Evolutionary conservation across 2,797 vertebrate species (phyloP), one percentile per base, ranked within the genome.

Genomic region (Hoplostethus mediterraneus): DNA sequence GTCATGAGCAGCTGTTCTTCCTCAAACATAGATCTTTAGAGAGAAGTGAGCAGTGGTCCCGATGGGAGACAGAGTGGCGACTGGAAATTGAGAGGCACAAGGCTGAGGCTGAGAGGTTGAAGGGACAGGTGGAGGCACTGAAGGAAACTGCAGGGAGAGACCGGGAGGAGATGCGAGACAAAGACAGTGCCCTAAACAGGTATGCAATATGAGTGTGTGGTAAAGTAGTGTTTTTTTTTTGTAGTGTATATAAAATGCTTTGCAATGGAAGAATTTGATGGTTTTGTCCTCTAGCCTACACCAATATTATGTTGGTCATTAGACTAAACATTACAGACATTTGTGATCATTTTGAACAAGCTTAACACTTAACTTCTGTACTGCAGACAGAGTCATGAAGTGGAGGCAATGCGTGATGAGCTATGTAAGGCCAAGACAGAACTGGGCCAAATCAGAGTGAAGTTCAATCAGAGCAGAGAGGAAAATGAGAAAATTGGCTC

Each of bases 71-170:
- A 21, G 89, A 92, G 56, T 89, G 87, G 85, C 61, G 11, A 33
- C 59, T 90, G 60, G 87, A 91, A 63, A 80, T 73, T 47, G 88
- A 90, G 49, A 89, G 76, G 52, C 79, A 90, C 73, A 92, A 89
- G 69, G 80, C 81, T 4, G 94, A 93, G 65, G 71, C 83, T 52
- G 91, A 92, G 71, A 88, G 91, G 55, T 80, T 93, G 64, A 92
- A 81, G 75, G 89, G 84, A 5, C 93, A 94, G 84, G 81, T 93
- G 67, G 90, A 94, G 57, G 84, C 87, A 25, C 51, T 95, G 67
- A 94, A 88, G 63, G 90, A 94, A 68, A 62, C 82, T 11, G 82
- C 78, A 36, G 82, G 49, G 10, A 87, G 75, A 71, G 77, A 92
- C 75, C 86, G 87, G 65, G 89, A 93, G 28, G 92, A 94, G 55